Conservation (phyloP, 2,113 vertebrate genomes). For the Pogonocichla stellata region DNA sequence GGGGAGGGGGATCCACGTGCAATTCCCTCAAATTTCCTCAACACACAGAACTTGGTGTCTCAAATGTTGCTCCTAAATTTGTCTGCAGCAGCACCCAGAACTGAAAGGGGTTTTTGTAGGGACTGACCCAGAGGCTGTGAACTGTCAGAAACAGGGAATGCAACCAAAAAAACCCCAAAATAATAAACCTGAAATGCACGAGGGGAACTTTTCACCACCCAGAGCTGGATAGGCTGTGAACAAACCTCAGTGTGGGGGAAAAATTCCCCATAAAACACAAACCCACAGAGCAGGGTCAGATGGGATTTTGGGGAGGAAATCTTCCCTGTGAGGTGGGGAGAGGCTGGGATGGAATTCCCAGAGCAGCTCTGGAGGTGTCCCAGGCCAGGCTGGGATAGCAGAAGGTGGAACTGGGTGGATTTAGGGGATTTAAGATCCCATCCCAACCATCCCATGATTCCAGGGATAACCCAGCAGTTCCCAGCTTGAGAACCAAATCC, state of each 20-base stretch:
- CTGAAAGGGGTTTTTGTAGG: background rate
- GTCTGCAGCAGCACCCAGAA: background rate
- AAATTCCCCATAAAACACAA: background rate
- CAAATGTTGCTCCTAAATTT: background rate
- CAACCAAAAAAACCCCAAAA: background rate
- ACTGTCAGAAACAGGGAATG: background rate
- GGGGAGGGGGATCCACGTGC: background rate
- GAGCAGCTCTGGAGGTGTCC: background rate
- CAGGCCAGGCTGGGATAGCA: fast-evolving
- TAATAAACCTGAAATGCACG: background rate
- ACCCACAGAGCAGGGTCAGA: fast-evolving
- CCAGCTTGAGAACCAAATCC: background rate
- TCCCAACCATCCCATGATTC: background rate
- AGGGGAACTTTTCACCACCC: background rate
- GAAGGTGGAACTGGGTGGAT: background rate
- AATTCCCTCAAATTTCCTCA: background rate
- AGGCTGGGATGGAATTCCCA: background rate
- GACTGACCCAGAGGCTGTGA: background rate
- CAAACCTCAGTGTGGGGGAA: fast-evolving
- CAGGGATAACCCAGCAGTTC: background rate
- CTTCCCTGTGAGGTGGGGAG: background rate
- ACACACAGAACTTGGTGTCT: fast-evolving
- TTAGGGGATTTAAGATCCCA: background rate
- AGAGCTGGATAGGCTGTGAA: background rate
- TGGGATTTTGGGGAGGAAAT: background rate